Evolutionary conservation across 30 jellyfish, hydroid and myxozoan genomes (phyloP).

Genomic region (Aurelia aurita): DNA sequence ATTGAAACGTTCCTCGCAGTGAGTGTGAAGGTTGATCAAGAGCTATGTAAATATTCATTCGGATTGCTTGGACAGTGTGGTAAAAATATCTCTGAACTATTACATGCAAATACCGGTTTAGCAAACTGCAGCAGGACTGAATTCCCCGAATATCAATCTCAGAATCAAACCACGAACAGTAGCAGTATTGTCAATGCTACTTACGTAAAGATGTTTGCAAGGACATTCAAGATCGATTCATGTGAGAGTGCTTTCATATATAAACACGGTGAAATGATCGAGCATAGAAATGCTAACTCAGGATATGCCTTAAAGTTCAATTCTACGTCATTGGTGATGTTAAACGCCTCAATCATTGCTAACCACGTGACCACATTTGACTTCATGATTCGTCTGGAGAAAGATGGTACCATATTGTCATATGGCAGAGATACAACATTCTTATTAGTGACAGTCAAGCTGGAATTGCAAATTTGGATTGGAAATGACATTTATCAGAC

Average conservation of each 20-base stretch:
- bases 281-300: slow-evolving; percentile 60
- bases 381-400: slow-evolving; percentile 34
- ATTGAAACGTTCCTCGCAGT: slow-evolving; percentile 36
- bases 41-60: slow-evolving; percentile 2
- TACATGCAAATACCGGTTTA: not conserved
- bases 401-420: slow-evolving; percentile 61
- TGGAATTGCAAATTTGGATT: slow-evolving; percentile 36
- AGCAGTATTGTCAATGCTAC: slow-evolving; percentile 7
- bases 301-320: slow-evolving; percentile 60
- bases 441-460: slow-evolving; percentile 26
- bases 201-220: not conserved
- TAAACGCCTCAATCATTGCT: slow-evolving; percentile 16
- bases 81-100: not conserved
- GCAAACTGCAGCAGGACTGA: slow-evolving; percentile 15
- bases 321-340: slow-evolving; percentile 55
- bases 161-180: not conserved
- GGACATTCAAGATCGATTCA: slow-evolving; percentile 7
- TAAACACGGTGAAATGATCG: slow-evolving; percentile 22
- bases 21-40: slow-evolving; percentile 2
- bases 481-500: slow-evolving; percentile 20
- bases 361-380: slow-evolving; percentile 28
- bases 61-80: slow-evolving; percentile 66
- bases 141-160: not conserved
- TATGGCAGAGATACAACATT: slow-evolving; percentile 45
- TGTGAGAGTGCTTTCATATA: slow-evolving; percentile 58